Evolutionary conservation across 2,797 vertebrate genomes (phyloP), one percentile per base, ranked within the genome.

Genomic region (Spheniscus humboldti): DNA sequence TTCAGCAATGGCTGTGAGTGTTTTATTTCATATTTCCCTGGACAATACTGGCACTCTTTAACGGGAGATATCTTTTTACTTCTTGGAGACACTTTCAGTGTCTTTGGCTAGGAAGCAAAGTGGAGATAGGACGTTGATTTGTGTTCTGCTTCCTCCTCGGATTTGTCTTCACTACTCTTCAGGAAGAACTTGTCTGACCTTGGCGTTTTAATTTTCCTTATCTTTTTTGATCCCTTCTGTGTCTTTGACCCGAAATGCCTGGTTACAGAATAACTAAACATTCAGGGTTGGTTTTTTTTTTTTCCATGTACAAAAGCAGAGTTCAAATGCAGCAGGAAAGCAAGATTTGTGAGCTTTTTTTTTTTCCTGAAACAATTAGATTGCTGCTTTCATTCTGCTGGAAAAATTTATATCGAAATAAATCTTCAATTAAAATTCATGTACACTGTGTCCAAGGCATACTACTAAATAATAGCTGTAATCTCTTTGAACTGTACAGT

Each of bases 201-300:
- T 93, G 83, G 59, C 13, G 6, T 94, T 94, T 95, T 88, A 74
- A 73, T 95, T 86, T 82, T 77, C 74, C 91, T 97, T 95, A 96
- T 94, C 57, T 97, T 94, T 92, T 96, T 85, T 92, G 83, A 86
- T 96, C 93, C 53, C 77, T 96, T 84, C 87, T 90, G 91, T 98
- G 98, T 98, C 98, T 97, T 98, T 98, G 98, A 98, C 98, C 98
- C 16, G 85, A 95, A 96, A 83, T 91, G 96, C 95, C 93, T 98
- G 94, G 98, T 98, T 98, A 98, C 92, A 99, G 95, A 97, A 89
- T 98, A 98, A 98, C 97, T 87, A 92, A 92, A 93, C 73, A 93
- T 28, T 85, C 85, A 74, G 83, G 35, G 77, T 24, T 78, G 47
- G 6, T 7, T 17, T 47, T 84, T 79, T 93, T 72, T 91, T 86